Conservation (phyloP, 2,888 invertebrate species). For the Drosophila affinis region DNA sequence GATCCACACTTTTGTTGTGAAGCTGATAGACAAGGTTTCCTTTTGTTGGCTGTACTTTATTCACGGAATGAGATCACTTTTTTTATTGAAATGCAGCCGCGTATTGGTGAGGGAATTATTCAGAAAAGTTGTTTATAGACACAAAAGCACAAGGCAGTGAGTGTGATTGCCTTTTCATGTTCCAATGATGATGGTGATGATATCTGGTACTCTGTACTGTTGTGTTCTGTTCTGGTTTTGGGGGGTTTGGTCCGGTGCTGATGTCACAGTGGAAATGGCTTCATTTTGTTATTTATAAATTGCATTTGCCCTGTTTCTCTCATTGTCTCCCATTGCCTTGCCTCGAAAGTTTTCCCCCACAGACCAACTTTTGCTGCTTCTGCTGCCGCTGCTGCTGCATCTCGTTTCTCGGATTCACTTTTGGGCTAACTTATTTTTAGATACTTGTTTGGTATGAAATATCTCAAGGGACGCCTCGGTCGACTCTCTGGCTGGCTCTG, state of each 20-base stretch:
- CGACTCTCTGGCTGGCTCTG: conserved; percentile 17
- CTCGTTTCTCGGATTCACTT: conserved; percentile 39
- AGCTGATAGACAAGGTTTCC: conserved; percentile 59
- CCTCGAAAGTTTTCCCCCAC: conserved; percentile 13
- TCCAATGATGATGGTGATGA: conserved; percentile 33
- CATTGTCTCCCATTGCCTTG: conserved; percentile 26
- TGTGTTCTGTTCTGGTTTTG: not conserved
- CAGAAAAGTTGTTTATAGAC: conserved; percentile 58
- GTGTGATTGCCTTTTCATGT: conserved; percentile 60
- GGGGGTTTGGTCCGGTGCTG: conserved; percentile 53
- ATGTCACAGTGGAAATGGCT: conserved; percentile 77
- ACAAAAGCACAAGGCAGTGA: conserved; percentile 45
- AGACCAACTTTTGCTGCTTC: conserved; percentile 9
- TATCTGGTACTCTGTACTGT: conserved; percentile 4
- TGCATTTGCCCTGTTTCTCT: conserved; percentile 54
- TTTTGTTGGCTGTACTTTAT: conserved; percentile 48
- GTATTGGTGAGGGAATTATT: conserved; percentile 32
- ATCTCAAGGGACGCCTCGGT: conserved; percentile 36
- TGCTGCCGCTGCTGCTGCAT: conserved; percentile 4
- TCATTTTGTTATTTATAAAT: conserved; percentile 70
- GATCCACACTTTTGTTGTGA: conserved; percentile 25
- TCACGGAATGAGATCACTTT: conserved; percentile 70
- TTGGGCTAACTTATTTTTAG: conserved; percentile 62
- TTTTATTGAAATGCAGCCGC: conserved; percentile 46
- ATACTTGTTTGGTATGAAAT: conserved; percentile 38